Percentiles rank a stretch among this genome's conserved stretches.
Evolutionary conservation across 2,113 vertebrate genomes (phyloP).

Genomic region (Coracopsis vasa): DNA sequence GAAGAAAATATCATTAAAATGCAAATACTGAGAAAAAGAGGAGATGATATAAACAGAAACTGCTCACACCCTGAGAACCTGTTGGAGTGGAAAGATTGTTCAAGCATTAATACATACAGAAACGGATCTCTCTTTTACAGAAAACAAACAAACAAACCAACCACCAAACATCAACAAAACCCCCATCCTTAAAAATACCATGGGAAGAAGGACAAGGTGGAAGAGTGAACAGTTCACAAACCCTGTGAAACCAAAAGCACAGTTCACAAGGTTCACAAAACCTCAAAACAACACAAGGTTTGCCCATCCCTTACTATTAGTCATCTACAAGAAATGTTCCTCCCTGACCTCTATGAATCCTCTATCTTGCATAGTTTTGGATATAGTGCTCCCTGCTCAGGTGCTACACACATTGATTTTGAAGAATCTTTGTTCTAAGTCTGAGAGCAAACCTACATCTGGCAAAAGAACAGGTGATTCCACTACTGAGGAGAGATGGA

Average conservation of each 20-base stretch:
- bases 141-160: not conserved
- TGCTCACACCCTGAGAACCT: not conserved
- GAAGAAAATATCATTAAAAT: not conserved
- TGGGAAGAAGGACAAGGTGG: not conserved
- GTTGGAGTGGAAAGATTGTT: not conserved
- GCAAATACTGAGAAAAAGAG: not conserved
- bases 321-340: conserved; percentile 36
- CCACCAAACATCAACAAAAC: not conserved
- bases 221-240: not conserved
- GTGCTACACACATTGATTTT: not conserved
- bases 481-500: not conserved
- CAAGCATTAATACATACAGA: not conserved
- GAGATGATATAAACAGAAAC: not conserved
- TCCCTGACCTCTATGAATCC: conserved; percentile 30
- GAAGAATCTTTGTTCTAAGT: not conserved
- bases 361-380: not conserved
- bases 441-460: not conserved
- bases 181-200: not conserved
- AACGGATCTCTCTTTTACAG: not conserved
- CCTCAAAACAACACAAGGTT: conserved; percentile 39
- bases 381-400: not conserved
- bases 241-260: conserved; percentile 12
- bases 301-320: conserved; percentile 58
- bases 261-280: conserved; percentile 60
- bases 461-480: not conserved